phyloP scores from a whole-genome alignment of 2,888 invertebrate genomes.

The Nectonema munidae region DNA sequence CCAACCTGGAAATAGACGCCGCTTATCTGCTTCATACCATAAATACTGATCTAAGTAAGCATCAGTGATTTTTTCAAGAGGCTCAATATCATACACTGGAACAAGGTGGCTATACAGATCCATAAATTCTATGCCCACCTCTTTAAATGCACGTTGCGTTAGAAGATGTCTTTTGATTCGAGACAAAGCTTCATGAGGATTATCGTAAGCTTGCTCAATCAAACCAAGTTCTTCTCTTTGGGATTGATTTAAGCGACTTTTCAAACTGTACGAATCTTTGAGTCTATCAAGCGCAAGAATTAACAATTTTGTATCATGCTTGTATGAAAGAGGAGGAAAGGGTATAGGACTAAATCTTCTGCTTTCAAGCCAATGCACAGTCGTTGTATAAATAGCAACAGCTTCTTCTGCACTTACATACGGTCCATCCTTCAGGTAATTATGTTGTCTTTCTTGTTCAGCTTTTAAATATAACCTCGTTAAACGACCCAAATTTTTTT shows the following conservation, averaged over 20 bases:
- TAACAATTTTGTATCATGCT: conserved; percentile 88
- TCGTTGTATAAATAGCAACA: conserved; percentile 94
- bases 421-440: conserved; percentile 94
- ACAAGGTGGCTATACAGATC: conserved; percentile 91
- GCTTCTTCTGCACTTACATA: conserved; percentile 98
- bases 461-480: conserved; percentile 77
- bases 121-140: conserved; percentile 99
- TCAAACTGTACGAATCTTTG: conserved; percentile 90
- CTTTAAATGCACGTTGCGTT: conserved; percentile 88
- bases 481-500: conserved; percentile 89
- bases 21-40: conserved; percentile 87
- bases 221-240: conserved; percentile 88
- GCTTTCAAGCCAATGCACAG: conserved; percentile 96
- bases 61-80: conserved; percentile 92
- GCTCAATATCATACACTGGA: conserved; percentile 95
- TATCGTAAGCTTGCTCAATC: conserved; percentile 97
- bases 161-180: conserved; percentile 92
- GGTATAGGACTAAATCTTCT: conserved; percentile 92
- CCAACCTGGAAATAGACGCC: conserved; percentile 83
- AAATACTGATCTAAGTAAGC: conserved; percentile 95
- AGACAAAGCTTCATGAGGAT: conserved; percentile 91
- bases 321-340: conserved; percentile 92
- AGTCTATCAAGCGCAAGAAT: conserved; percentile 76
- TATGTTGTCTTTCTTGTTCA: conserved; percentile 93
- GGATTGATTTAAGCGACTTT: conserved; percentile 80